Base-by-base conservation (phyloP, 2,888 invertebrate species). In the Glyphotaelius pellucidus region DNA sequence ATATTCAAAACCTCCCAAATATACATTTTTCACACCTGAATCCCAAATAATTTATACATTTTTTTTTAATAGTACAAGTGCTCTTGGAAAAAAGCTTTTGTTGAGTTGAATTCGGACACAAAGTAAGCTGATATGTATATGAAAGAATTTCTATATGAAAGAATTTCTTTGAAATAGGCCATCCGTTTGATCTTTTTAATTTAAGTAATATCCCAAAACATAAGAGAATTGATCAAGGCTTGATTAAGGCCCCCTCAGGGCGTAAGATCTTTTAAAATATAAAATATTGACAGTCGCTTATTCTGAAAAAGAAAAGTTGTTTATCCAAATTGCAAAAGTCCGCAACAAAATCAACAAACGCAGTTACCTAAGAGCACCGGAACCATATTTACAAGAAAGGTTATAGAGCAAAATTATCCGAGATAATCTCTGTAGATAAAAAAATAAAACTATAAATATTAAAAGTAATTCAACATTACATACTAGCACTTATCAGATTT, bases 1-100 rank as follows among this genome's bases (percentile, higher is more conserved):
- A 67, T 67, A 67, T 67, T 67, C 67, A 67, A 67, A 67, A 67
- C 67, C 67, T 67, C 67, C 67, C 67, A 67, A 67, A 67, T 67
- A n/a, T 67, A 67, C n/a, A 67, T 67, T 67, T 52, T n/a, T 19
- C 52, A 67, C 67, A 67, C 67, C 67, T 4, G n/a, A 67, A 25
- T 67, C 2, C 67, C 67, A 67, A 67, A 67, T 67, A 67, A 67
- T 67, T 67, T 25, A 67, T 25, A 25, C 67, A 52, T 52, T 52
- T 67, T 67, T n/a, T 25, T 67, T 25, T 19, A 67, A 67, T 25
- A 67, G 67, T 67, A n/a, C n/a, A 25, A 67, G 67, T 67, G 67
- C 67, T 67, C 67, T 67, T n/a, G 25, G 67, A 67, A 67, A 67
- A 67, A 67, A 67, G 67, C 67, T 67, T 4, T 67, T 67, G 67